A percentile compares a stretch with the other conserved stretches of the same genome.
Conservation (phyloP, 2,888 invertebrate species). For the Zaprionus bogoriensis region DNA sequence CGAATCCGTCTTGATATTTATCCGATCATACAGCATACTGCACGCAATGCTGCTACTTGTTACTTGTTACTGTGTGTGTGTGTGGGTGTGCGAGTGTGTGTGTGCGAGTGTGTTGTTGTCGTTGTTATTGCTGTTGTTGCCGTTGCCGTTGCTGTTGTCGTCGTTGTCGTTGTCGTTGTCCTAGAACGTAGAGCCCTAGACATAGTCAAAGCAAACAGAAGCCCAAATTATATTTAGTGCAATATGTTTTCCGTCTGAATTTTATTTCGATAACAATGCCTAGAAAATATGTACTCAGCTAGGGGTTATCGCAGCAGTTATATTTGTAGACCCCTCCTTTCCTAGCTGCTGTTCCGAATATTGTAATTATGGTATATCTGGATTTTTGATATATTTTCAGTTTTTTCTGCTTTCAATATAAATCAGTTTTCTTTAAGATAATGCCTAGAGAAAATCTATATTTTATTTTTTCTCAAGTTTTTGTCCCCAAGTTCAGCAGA, state of each 20-base stretch:
- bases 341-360: no score
- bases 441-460: no score
- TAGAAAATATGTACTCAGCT: not conserved
- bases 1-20: conserved; percentile 71
- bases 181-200: conserved; percentile 37
- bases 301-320: not conserved
- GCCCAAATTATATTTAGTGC: conserved; percentile 47
- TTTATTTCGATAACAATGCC: not conserved
- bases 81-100: not conserved
- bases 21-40: conserved; percentile 22
- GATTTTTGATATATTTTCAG: no score
- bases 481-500: no score
- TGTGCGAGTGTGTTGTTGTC: conserved; percentile 15
- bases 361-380: no score
- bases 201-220: conserved; percentile 35
- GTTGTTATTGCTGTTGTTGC: conserved; percentile 23
- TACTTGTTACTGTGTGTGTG: conserved; percentile 43
- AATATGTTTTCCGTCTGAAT: no score
- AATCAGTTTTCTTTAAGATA: no score
- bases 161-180: conserved; percentile 24
- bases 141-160: conserved; percentile 18
- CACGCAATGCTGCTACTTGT: conserved; percentile 36
- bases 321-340: not conserved
- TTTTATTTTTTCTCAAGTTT: no score
- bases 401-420: no score